phyloP scores from a whole-genome alignment of 2,797 vertebrate species.

The Peromyscus eremicus region DNA sequence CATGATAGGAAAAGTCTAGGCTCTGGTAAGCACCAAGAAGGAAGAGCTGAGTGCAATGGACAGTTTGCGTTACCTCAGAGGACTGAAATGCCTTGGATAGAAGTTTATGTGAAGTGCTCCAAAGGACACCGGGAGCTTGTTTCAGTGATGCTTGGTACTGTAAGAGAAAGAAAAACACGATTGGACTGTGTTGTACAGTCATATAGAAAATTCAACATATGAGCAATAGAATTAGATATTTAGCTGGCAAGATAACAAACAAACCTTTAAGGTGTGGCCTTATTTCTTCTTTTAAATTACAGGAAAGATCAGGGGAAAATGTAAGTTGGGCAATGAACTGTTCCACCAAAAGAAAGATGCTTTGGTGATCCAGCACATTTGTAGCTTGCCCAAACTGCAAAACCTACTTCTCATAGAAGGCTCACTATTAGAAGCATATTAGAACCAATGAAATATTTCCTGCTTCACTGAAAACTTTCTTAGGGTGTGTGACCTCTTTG shows the following conservation, averaged over 20 bases:
- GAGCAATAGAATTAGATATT: not conserved
- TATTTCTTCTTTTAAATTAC: not conserved
- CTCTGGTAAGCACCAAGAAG: not conserved
- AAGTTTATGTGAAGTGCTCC: not conserved
- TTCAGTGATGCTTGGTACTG: not conserved
- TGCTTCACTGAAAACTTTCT: not conserved
- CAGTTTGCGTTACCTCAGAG: not conserved
- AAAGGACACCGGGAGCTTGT: not conserved
- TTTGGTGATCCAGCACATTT: not conserved
- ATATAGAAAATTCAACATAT: not conserved
- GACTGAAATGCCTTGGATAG: not conserved
- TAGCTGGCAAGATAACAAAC: not conserved
- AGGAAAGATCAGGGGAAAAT: slow-evolving; percentile 1
- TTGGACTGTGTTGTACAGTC: not conserved
- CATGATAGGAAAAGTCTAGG: not conserved
- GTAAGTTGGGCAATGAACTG: not conserved
- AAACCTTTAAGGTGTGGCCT: not conserved
- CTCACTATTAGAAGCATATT: not conserved
- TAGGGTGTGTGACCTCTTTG: not conserved
- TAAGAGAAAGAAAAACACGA: not conserved
- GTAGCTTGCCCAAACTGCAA: not conserved
- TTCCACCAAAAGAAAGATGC: not conserved
- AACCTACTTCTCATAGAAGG: not conserved
- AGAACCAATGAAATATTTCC: not conserved
- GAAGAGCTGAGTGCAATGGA: not conserved